A percentile compares a stretch with the other conserved stretches of the same genome.
Conservation (phyloP, 2,888 invertebrate genomes). For the Chydorus sphaericus region DNA sequence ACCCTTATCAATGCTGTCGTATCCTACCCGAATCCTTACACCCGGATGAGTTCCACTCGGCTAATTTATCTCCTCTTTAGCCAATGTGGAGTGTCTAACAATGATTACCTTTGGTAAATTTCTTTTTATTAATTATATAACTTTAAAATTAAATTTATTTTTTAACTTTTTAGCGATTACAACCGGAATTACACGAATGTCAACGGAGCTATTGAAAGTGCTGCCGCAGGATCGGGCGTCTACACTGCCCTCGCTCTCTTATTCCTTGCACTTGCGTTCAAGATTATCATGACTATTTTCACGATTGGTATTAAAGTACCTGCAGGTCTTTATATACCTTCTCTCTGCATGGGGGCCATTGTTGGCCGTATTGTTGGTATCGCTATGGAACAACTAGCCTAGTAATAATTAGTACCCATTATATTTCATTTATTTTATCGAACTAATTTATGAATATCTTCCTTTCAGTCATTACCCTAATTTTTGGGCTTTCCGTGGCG, state of each 20-base stretch:
- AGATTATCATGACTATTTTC: constrained; percentile 84
- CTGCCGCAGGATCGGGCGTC: constrained; percentile 71
- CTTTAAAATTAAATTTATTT: background rate
- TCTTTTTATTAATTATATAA: background rate
- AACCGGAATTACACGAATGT: constrained; percentile 72
- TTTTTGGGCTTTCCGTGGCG: constrained; percentile 14
- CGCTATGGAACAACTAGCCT: constrained; percentile 86
- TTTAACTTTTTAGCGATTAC: constrained; percentile 43
- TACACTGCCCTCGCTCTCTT: constrained; percentile 78
- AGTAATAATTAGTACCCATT: too few species aligned
- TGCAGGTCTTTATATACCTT: constrained; percentile 94
- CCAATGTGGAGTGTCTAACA: constrained; percentile 79
- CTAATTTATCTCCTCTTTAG: constrained; percentile 80
- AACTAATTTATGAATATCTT: background rate
- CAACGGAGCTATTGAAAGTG: constrained; percentile 62
- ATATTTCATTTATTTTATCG: too few species aligned
- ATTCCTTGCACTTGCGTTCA: constrained; percentile 71
- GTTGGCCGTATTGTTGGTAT: constrained; percentile 92
- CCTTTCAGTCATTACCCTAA: constrained; percentile 17
- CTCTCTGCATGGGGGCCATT: constrained; percentile 86
- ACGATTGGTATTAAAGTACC: constrained; percentile 97
- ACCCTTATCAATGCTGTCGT: constrained; percentile 82
- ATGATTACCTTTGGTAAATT: constrained; percentile 54
- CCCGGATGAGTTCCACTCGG: constrained; percentile 90
- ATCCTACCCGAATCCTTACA: constrained; percentile 93